These are phyloP conservation scores for Petrophora chlorosata DNA, from an alignment of 2,888 invertebrate genomes.

Conservation along the genomic window DNA sequence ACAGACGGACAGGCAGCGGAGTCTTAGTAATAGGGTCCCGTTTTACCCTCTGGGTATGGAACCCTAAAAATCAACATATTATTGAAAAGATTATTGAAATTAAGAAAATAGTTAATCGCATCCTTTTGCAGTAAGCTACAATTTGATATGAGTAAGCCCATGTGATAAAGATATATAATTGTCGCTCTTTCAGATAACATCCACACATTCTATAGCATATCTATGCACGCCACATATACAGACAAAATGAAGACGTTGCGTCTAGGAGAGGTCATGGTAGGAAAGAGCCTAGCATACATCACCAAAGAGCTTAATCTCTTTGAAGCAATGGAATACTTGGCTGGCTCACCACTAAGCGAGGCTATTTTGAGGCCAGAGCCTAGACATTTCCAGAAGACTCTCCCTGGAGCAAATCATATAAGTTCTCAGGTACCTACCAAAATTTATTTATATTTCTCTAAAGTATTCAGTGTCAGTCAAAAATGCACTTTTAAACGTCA, in stretches of 20 bases:
- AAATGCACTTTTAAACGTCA: too few species aligned
- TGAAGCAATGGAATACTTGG: slow-evolving; percentile 85
- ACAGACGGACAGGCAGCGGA: too few species aligned
- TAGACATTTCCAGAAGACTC: slow-evolving; percentile 59
- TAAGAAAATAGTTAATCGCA: too few species aligned
- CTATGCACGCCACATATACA: slow-evolving; percentile 64
- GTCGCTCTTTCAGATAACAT: slow-evolving; percentile 59
- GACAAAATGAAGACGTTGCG: slow-evolving; percentile 60
- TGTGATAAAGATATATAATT: neutral
- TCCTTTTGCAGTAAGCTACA: too few species aligned
- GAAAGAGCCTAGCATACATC: slow-evolving; percentile 59
- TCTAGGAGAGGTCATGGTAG: slow-evolving; percentile 60
- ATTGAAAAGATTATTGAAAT: too few species aligned
- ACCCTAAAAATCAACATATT: too few species aligned
- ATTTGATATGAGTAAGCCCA: too few species aligned
- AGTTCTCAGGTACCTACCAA: slow-evolving; percentile 54
- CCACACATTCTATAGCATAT: slow-evolving; percentile 64
- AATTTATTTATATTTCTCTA: neutral
- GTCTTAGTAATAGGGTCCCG: too few species aligned
- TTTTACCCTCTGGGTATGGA: too few species aligned
- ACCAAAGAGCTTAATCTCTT: slow-evolving; percentile 82
- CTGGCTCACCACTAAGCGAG: slow-evolving; percentile 82
- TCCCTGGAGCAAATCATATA: slow-evolving; percentile 38
- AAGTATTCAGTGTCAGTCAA: too few species aligned
- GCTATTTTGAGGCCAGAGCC: slow-evolving; percentile 84